phyloP scores from a whole-genome alignment of 2,113 vertebrate species.

The Phaethon lepturus region DNA sequence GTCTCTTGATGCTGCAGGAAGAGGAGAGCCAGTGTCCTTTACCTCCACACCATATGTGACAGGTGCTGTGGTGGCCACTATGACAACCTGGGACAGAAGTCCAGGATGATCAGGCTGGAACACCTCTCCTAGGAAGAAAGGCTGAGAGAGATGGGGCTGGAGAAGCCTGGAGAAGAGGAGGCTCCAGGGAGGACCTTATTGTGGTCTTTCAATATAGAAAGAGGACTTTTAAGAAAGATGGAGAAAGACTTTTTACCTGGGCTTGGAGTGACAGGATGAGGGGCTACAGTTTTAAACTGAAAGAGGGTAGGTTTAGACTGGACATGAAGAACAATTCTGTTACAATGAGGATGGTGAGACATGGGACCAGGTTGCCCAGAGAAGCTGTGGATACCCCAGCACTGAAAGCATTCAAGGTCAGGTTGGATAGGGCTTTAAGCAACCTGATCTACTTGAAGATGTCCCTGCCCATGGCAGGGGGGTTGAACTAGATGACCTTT shows the following conservation, averaged over 20 bases:
- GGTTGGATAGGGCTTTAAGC: rapidly evolving
- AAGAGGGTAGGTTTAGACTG: too few species aligned
- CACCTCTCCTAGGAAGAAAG: not conserved
- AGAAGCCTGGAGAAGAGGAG: not conserved
- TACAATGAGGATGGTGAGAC: too few species aligned
- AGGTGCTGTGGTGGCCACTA: not conserved
- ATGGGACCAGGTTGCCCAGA: not conserved
- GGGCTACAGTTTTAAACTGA: too few species aligned
- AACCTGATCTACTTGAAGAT: not conserved
- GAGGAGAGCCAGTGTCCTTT: not conserved
- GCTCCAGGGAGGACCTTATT: too few species aligned
- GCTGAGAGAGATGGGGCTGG: not conserved
- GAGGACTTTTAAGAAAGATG: too few species aligned
- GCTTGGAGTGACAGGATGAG: too few species aligned
- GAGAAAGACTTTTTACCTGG: too few species aligned
- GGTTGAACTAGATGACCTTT: not conserved
- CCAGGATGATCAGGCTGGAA: not conserved
- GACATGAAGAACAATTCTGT: too few species aligned
- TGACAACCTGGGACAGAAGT: not conserved
- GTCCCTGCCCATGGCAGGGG: rapidly evolving
- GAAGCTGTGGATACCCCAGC: not conserved
- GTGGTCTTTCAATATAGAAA: too few species aligned
- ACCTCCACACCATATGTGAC: not conserved
- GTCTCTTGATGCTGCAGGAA: not conserved
- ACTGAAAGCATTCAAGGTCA: not conserved